phyloP scores from a whole-genome alignment of 2,797 vertebrate species.

The Apogon talboti region DNA sequence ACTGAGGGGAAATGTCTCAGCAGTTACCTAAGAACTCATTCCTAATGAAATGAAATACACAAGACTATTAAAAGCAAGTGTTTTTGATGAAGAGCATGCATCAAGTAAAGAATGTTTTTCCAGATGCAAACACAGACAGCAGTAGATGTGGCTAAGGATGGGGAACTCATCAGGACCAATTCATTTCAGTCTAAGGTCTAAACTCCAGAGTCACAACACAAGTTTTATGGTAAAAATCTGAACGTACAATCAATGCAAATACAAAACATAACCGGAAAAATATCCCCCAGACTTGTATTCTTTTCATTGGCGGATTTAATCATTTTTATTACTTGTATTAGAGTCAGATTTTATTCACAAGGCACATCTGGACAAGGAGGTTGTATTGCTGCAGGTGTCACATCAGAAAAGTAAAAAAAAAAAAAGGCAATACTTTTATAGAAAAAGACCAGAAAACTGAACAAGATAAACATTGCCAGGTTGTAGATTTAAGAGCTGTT shows the following conservation, averaged over 20 bases:
- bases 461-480: no score
- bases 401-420: no score
- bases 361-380: background rate
- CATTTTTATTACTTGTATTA: constrained; percentile 7
- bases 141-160: background rate
- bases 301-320: background rate
- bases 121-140: background rate
- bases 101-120: background rate
- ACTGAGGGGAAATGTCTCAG: constrained; percentile 19
- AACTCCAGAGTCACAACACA: background rate
- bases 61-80: background rate
- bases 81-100: no score
- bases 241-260: background rate
- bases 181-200: background rate
- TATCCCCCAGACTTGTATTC: background rate
- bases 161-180: background rate
- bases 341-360: no score
- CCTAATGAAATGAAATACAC: constrained; percentile 1
- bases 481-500: no score
- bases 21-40: background rate
- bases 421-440: no score
- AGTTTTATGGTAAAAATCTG: background rate
- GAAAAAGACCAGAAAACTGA: no score
- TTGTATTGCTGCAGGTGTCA: background rate
- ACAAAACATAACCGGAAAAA: background rate